Percentiles rank a stretch among this genome's conserved stretches.
phyloP scores from a whole-genome alignment of 2,888 invertebrate species.

The Esperia sulphurella region DNA sequence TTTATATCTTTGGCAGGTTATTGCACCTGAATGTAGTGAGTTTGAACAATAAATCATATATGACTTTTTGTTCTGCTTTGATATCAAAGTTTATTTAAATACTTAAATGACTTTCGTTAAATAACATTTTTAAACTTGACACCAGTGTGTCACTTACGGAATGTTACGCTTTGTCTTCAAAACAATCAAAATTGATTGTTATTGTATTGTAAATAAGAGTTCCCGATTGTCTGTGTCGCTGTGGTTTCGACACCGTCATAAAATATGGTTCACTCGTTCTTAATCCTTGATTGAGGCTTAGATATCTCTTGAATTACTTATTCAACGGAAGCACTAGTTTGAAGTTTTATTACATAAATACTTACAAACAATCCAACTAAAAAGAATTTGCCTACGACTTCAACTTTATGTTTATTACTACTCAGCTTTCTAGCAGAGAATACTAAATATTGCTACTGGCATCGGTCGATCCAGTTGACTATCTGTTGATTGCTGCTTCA shows the following conservation, averaged over 20 bases:
- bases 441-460: no score
- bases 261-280: constrained; percentile 9
- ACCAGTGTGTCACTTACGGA: constrained; percentile 7
- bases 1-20: no score
- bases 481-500: no score
- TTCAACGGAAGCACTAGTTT: constrained; percentile 1
- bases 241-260: constrained; percentile 8
- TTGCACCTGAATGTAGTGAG: no score
- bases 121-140: background rate
- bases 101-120: no score
- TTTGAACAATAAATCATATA: no score
- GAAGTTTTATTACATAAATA: constrained; percentile 1
- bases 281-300: constrained; percentile 1
- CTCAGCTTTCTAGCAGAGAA: no score
- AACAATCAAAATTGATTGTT: constrained; percentile 14
- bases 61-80: no score
- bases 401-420: no score
- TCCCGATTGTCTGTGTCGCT: background rate
- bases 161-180: constrained; percentile 9
- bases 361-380: background rate
- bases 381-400: background rate
- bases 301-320: background rate
- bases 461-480: no score
- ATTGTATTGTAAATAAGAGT: constrained; percentile 11
- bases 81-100: no score